Base-by-base conservation (phyloP, 1,140 invertebrate genomes). In the Paraescarpia echinospica region DNA sequence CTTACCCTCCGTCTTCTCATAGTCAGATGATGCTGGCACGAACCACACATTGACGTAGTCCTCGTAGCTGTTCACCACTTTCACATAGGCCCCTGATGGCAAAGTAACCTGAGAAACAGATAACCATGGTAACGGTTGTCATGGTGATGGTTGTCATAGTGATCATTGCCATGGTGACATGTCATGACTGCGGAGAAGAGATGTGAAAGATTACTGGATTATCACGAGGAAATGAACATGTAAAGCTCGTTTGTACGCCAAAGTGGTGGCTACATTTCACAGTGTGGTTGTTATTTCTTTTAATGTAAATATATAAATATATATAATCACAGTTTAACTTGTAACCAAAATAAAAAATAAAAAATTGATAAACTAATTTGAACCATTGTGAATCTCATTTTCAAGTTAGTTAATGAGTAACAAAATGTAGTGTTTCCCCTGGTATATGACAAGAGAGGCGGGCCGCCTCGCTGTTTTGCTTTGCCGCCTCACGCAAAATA, bases 1-100 rank as follows among this genome's bases (percentile, higher is more conserved):
- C 90, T 90, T 41, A 90, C 90, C 90, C n/a, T 90, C 34, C n/a
- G 90, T 90, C 34, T 8, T 18, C 2, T 22, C n/a, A 31, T 90
- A 90, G 90, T 90, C 90, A 27, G 35, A 34, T 14, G 90, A 34
- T 18, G 90, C 90, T 34, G 90, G 34, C 34, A 41, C 35, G 27
- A 90, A 35, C 18, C n/a, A 90, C 90, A 90, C 34, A 31, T 90
- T 90, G 12, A 90, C 90, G 18, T 34, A 35, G 27, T 90, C 90
- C n/a, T 41, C 18, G n/a, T 90, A 35, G 90, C 34, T 41, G 34
- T 90, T 34, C 8, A 22, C 90, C 90, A 90, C 90, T 35, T 9
- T 90, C 18, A 90, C 34, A 34, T 34, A 34, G 18, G 18, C 35
- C n/a, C 90, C 90, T 18, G 90, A 27, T 41, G 90, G 90, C 90